Conservation (phyloP, 2,113 vertebrate genomes). For the Taxidea taxus region DNA sequence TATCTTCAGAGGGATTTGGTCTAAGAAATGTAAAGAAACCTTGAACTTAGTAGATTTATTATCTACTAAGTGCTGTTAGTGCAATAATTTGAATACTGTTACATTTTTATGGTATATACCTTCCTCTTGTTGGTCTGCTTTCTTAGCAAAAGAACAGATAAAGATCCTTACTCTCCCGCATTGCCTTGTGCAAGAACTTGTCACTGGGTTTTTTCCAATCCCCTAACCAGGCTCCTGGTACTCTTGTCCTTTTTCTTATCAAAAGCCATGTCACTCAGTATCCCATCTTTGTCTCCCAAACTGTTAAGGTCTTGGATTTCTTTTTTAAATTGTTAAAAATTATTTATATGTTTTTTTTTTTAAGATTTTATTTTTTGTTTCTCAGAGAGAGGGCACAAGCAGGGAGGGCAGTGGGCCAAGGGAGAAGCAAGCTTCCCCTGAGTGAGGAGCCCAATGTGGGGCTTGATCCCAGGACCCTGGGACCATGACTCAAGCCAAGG, state of each 20-base stretch:
- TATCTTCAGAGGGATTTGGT: neutral
- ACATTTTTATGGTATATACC: neutral
- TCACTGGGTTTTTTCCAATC: neutral
- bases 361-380: neutral
- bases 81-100: neutral
- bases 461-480: neutral
- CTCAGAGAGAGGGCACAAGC: neutral
- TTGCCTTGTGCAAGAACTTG: neutral
- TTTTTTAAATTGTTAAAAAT: neutral
- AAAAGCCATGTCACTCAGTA: neutral
- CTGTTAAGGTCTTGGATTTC: neutral
- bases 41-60: neutral
- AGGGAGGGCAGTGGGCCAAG: neutral
- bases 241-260: neutral
- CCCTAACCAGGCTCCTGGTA: neutral
- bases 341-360: neutral
- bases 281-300: neutral
- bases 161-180: neutral
- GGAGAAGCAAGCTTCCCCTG: neutral
- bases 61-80: neutral
- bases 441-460: neutral
- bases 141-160: neutral
- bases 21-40: neutral
- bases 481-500: neutral
- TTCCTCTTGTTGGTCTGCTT: neutral